A percentile compares a stretch with the other conserved stretches of the same genome.
These are phyloP conservation scores for Lagopus muta DNA, from an alignment of 2,113 vertebrate species.

Conservation along the genomic window DNA sequence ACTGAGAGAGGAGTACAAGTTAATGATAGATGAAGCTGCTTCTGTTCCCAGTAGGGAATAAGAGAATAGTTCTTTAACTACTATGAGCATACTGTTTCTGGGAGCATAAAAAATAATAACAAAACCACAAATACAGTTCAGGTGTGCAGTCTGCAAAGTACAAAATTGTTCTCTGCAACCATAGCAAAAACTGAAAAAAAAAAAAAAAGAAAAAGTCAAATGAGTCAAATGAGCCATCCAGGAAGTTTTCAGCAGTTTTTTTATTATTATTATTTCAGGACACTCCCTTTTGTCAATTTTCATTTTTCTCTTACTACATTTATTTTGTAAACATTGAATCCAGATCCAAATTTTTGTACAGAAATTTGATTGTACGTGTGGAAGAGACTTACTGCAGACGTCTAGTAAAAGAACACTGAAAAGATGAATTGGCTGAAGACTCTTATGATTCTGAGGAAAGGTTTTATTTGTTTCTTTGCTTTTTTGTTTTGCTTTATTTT, in stretches of 20 bases:
- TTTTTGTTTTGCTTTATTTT: neutral
- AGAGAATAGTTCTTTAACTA: neutral
- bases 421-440: neutral
- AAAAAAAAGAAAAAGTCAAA: neutral
- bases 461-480: neutral
- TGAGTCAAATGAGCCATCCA: neutral
- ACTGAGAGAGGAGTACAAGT: neutral
- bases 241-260: neutral
- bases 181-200: fast-evolving
- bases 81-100: neutral
- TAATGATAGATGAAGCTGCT: neutral
- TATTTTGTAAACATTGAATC: neutral
- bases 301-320: neutral
- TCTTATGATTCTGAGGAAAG: neutral
- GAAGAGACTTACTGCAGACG: neutral
- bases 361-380: neutral
- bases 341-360: neutral
- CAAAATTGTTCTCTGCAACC: neutral
- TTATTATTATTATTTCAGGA: neutral
- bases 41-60: neutral
- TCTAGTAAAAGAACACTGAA: neutral
- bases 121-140: neutral
- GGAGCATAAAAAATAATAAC: neutral
- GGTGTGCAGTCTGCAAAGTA: neutral
- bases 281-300: neutral